Conservation (phyloP, 2,888 invertebrate genomes). For the Odontocolon sp. region DNA sequence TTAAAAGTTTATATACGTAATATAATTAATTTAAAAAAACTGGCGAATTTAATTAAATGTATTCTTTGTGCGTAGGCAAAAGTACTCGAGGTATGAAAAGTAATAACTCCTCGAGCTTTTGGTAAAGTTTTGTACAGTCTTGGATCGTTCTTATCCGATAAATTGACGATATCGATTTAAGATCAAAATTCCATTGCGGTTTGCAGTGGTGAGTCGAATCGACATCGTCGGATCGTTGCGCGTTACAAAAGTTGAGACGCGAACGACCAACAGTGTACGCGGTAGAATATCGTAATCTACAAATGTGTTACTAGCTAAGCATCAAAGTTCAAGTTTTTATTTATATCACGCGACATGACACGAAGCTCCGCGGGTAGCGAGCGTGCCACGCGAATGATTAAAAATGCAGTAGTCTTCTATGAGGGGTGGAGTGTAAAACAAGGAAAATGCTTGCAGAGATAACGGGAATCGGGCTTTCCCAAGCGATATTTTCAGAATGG, state of each 20-base stretch:
- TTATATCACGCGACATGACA: constrained; percentile 35
- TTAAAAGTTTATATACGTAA: too few relatives aligned
- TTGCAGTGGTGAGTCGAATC: background rate
- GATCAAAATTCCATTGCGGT: background rate
- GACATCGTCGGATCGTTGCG: background rate
- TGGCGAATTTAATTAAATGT: too few relatives aligned
- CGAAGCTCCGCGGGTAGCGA: constrained; percentile 17
- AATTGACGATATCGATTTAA: background rate
- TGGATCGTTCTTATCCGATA: background rate
- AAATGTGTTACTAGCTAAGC: constrained; percentile 5
- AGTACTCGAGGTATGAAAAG: too few relatives aligned
- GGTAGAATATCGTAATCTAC: constrained; percentile 18
- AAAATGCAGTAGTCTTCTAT: constrained; percentile 20
- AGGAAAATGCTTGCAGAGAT: constrained; percentile 8
- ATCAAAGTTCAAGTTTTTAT: constrained; percentile 53
- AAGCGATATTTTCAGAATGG: constrained; percentile 20
- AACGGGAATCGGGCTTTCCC: constrained; percentile 24
- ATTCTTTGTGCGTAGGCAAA: too few relatives aligned
- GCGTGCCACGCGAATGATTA: constrained; percentile 9
- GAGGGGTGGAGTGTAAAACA: too few relatives aligned
- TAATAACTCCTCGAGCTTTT: too few relatives aligned
- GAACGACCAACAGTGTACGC: background rate
- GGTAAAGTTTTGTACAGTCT: constrained; percentile 10
- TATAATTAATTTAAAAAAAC: too few relatives aligned
- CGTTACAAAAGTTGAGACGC: background rate